Conservation (phyloP, 2,797 vertebrate genomes). For the Merluccius polli region DNA sequence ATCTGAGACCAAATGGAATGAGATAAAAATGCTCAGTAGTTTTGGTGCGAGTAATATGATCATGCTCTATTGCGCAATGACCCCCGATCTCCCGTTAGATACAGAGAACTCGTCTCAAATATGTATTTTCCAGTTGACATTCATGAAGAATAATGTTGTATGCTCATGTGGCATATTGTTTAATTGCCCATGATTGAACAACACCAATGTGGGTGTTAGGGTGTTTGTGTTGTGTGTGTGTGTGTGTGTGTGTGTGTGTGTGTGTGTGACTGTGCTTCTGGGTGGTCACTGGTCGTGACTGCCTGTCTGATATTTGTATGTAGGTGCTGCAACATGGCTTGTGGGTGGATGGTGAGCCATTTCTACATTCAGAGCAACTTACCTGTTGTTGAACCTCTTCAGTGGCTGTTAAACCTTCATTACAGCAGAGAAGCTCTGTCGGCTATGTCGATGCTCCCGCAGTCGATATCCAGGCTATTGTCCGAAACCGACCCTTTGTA, state of each 20-base stretch:
- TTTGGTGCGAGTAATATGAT: constrained; percentile 52
- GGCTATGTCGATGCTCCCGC: constrained; percentile 20
- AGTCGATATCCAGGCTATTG: not conserved
- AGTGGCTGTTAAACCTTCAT: constrained; percentile 44
- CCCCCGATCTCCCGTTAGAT: constrained; percentile 42
- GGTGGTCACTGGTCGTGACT: not conserved
- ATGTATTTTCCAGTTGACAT: not conserved
- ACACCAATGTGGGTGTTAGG: constrained; percentile 10
- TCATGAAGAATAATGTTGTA: not conserved
- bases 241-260: constrained; percentile 4
- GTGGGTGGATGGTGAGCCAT: constrained; percentile 19
- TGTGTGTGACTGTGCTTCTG: not conserved
- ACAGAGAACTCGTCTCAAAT: constrained; percentile 32
- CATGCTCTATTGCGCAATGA: constrained; percentile 50
- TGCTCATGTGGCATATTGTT: not conserved
- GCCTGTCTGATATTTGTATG: not conserved
- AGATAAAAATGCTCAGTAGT: constrained; percentile 49
- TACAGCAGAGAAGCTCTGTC: constrained; percentile 33
- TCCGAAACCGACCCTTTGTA: not conserved
- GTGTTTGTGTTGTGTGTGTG: constrained; percentile 4
- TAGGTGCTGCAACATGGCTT: not conserved
- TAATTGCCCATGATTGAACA: constrained; percentile 12
- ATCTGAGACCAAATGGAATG: constrained; percentile 55
- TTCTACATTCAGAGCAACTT: constrained; percentile 21
- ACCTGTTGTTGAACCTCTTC: constrained; percentile 41